A percentile compares a stretch with the other conserved stretches of the same genome.
Evolutionary conservation across 1,140 invertebrate genomes (phyloP).

Genomic region (Procambarus virginalis): DNA sequence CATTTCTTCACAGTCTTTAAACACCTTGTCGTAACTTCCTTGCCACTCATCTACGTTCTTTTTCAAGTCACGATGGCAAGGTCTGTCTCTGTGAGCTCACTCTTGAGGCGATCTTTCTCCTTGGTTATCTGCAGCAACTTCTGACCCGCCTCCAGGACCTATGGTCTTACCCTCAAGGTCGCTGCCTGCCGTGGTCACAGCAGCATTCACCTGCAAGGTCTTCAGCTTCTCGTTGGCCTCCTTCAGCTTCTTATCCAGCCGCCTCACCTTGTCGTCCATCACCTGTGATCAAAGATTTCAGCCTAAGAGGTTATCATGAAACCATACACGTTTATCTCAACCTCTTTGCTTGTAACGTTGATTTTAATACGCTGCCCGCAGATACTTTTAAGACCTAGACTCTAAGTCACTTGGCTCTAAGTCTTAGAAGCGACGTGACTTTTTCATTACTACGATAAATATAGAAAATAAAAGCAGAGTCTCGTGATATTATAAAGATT

Average conservation of each 20-base stretch:
- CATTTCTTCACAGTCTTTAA: conserved; percentile 77
- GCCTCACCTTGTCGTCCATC: conserved; percentile 61
- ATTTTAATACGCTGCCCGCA: too few species aligned
- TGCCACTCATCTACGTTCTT: conserved; percentile 71
- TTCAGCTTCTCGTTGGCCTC: conserved; percentile 77
- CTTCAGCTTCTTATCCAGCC: conserved; percentile 47
- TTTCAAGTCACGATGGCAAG: conserved; percentile 63
- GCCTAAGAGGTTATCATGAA: too few species aligned
- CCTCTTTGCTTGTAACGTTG: too few species aligned
- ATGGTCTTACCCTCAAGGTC: conserved; percentile 34
- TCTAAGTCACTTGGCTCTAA: too few species aligned
- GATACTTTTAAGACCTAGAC: too few species aligned
- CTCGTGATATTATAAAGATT: too few species aligned
- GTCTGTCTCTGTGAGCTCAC: conserved; percentile 65
- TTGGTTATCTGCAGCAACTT: neutral
- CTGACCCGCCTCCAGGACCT: neutral
- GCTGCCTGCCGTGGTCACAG: neutral
- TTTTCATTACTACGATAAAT: too few species aligned
- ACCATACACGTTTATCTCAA: too few species aligned
- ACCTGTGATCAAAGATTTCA: conserved; percentile 22
- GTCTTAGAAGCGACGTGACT: too few species aligned
- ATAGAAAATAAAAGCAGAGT: too few species aligned
- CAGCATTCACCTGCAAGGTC: conserved; percentile 71
- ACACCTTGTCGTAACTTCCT: conserved; percentile 69
- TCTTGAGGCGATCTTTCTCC: conserved; percentile 75